Conservation (phyloP, 2,888 invertebrate genomes). For the Drosophila dives region DNA sequence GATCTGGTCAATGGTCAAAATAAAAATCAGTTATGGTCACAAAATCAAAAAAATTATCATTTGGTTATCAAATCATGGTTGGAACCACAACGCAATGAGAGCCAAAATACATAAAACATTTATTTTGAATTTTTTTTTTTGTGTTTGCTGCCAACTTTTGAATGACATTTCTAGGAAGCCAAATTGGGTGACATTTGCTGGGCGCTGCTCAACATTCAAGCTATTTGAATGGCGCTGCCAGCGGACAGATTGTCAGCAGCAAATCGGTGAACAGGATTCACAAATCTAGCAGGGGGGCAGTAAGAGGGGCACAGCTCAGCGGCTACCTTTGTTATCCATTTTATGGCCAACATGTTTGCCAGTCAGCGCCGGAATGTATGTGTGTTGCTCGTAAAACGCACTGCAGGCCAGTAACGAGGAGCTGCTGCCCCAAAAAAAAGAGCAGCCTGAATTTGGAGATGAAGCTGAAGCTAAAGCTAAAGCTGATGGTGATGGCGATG, state of each 20-base stretch:
- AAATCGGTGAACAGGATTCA: constrained; percentile 52
- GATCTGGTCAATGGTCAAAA: constrained; percentile 15
- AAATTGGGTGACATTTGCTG: constrained; percentile 22
- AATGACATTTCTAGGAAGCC: constrained; percentile 29
- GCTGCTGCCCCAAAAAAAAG: constrained; percentile 5
- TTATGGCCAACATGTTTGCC: constrained; percentile 21
- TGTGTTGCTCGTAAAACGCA: constrained; percentile 47
- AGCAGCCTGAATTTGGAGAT: neutral
- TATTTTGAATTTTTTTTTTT: neutral
- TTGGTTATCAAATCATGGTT: constrained; percentile 27
- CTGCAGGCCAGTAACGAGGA: neutral
- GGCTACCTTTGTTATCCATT: constrained; percentile 43
- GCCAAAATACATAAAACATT: constrained; percentile 2
- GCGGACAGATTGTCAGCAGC: constrained; percentile 42
- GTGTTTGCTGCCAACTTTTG: constrained; percentile 21
- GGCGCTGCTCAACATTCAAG: constrained; percentile 5
- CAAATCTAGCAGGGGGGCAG: constrained; percentile 32
- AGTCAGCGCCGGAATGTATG: constrained; percentile 6
- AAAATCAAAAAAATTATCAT: constrained; percentile 11
- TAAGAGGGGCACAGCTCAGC: constrained; percentile 1
- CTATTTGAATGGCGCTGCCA: constrained; percentile 7
- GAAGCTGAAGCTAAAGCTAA: neutral
- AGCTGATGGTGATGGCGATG: neutral
- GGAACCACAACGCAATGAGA: constrained; percentile 45
- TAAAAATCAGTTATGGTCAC: constrained; percentile 19